A percentile compares a stretch with the other conserved stretches of the same genome.
Conservation (phyloP, 2,888 invertebrate species). For the Caenorhabditis auriculariae region DNA sequence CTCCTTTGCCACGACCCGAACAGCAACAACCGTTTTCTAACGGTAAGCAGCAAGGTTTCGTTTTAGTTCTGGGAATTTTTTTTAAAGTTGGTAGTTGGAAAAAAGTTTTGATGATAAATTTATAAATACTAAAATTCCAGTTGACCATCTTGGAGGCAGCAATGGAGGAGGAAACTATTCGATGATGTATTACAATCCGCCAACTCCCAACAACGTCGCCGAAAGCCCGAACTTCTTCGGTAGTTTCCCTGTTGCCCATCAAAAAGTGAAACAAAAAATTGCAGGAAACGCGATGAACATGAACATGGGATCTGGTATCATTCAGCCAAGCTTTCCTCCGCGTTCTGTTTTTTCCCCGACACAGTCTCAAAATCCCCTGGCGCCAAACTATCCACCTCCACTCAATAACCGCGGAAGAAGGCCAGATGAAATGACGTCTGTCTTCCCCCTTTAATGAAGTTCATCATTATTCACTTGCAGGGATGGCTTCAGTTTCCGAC, state of each 20-base stretch:
- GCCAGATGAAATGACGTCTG: conserved; percentile 9
- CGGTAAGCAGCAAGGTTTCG: not conserved
- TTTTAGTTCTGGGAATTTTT: not conserved
- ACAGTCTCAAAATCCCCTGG: conserved; percentile 3
- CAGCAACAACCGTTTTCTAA: not conserved
- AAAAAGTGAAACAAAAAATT: too few species aligned
- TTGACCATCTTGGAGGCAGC: too few species aligned
- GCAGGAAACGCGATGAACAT: too few species aligned
- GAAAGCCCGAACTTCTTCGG: not conserved
- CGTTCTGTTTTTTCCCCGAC: too few species aligned
- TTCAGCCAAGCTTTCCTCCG: not conserved
- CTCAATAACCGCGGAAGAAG: conserved; percentile 10
- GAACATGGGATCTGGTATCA: not conserved
- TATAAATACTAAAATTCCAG: too few species aligned
- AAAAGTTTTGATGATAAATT: too few species aligned
- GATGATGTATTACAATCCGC: too few species aligned
- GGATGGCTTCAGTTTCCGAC: not conserved
- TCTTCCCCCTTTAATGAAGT: not conserved
- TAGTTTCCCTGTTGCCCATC: too few species aligned
- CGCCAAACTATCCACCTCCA: conserved; percentile 9
- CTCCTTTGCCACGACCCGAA: not conserved
- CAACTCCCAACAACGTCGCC: not conserved
- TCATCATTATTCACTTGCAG: not conserved
- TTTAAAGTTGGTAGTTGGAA: too few species aligned
- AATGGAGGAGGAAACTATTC: too few species aligned